Percentiles rank a stretch among this genome's conserved stretches.
phyloP scores from a whole-genome alignment of 2,113 vertebrate genomes.

The Aldabrachelys gigantea region DNA sequence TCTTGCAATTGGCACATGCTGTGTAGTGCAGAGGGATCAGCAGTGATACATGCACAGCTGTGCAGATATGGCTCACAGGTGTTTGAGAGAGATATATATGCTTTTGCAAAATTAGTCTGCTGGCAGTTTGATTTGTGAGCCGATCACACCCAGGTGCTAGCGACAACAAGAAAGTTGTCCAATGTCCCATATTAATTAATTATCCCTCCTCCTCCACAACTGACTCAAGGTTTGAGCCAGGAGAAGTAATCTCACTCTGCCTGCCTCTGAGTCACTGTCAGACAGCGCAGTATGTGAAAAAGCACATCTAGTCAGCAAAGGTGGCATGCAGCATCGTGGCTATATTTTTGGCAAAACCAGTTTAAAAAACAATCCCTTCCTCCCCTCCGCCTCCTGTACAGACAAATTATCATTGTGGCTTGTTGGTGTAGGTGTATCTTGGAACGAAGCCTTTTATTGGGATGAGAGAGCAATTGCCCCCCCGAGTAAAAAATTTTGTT shows the following conservation, averaged over 20 bases:
- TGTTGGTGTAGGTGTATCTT: accelerated
- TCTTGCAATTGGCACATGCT: background rate
- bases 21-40: background rate
- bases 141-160: conserved; percentile 53
- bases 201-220: conserved; percentile 59
- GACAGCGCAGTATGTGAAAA: background rate
- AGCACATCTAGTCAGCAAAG: conserved; percentile 53
- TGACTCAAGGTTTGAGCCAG: conserved; percentile 7
- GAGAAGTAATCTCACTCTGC: conserved; percentile 15
- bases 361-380: conserved; percentile 44
- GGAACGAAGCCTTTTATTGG: background rate
- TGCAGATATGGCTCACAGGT: accelerated
- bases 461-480: background rate
- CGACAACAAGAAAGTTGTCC: conserved; percentile 58
- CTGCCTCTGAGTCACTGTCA: conserved; percentile 63
- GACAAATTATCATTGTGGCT: accelerated
- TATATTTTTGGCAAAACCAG: conserved; percentile 39
- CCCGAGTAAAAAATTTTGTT: background rate
- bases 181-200: conserved; percentile 62
- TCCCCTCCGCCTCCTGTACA: background rate
- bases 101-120: conserved; percentile 12
- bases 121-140: conserved; percentile 39
- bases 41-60: accelerated
- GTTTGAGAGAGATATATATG: background rate
- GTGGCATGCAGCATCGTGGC: background rate